Percentiles rank a stretch among this genome's conserved stretches.
Evolutionary conservation across 2,797 vertebrate species (phyloP).

Genomic region (Melanotaenia pygmaea): DNA sequence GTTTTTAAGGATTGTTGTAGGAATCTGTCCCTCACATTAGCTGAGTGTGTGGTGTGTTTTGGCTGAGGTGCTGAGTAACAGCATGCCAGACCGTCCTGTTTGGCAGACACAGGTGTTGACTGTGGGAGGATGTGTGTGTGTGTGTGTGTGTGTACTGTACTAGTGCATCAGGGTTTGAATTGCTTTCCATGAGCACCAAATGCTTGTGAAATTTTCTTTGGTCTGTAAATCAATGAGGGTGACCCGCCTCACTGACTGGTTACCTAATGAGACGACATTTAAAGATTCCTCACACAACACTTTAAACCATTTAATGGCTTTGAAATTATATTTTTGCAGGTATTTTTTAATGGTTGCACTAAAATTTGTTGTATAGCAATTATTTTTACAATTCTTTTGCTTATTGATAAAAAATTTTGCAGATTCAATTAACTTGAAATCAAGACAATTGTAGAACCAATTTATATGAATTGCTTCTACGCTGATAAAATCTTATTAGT

Average conservation of each 20-base stretch:
- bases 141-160: conserved; percentile 26
- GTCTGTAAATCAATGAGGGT: conserved; percentile 50
- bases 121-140: conserved; percentile 63
- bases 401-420: too few relatives aligned
- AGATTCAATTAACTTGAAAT: too few relatives aligned
- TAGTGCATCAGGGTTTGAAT: conserved; percentile 44
- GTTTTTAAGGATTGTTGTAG: conserved; percentile 46
- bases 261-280: conserved; percentile 46
- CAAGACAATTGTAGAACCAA: too few relatives aligned
- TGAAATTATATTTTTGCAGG: neutral
- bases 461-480: too few relatives aligned
- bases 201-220: conserved; percentile 51
- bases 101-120: conserved; percentile 71
- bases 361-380: too few relatives aligned
- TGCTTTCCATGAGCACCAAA: conserved; percentile 63
- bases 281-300: conserved; percentile 2
- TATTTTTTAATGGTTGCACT: neutral
- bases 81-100: conserved; percentile 64
- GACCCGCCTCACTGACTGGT: conserved; percentile 45
- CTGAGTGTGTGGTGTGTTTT: conserved; percentile 55
- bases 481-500: too few relatives aligned
- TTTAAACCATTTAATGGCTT: neutral
- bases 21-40: conserved; percentile 50
- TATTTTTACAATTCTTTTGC: too few relatives aligned
- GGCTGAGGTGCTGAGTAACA: conserved; percentile 67